A percentile compares a stretch with the other conserved stretches of the same genome.
phyloP scores from a whole-genome alignment of 2,888 invertebrate species.

The Teleogryllus oceanicus region DNA sequence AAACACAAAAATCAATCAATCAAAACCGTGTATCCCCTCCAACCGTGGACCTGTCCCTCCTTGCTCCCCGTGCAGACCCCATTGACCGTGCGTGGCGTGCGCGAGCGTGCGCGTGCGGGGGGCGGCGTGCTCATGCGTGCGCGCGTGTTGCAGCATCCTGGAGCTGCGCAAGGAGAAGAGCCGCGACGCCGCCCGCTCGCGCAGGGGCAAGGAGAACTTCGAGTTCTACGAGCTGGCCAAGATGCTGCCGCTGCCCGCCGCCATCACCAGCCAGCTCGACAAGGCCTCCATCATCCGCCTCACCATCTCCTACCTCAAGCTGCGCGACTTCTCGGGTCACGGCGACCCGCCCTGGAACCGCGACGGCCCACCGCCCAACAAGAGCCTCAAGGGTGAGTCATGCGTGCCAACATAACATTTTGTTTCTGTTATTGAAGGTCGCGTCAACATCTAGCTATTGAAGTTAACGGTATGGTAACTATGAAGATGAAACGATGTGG shows the following conservation, averaged over 20 bases:
- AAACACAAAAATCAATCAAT: no score
- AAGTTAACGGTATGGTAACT: no score
- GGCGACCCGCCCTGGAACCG: constrained; percentile 95
- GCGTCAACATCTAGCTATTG: no score
- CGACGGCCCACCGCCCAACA: constrained; percentile 72
- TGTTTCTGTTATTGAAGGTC: no score
- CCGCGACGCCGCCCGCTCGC: constrained; percentile 84
- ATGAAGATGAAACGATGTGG: no score
- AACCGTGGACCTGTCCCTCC: no score
- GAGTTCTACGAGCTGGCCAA: constrained; percentile 95
- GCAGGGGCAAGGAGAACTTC: constrained; percentile 91
- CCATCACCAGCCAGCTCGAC: constrained; percentile 90
- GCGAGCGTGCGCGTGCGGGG: neutral
- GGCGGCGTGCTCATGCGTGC: neutral
- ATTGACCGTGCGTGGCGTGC: neutral
- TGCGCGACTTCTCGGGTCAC: constrained; percentile 90
- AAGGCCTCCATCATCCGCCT: constrained; percentile 95
- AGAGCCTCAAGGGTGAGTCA: constrained; percentile 73
- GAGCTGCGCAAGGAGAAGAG: constrained; percentile 92
- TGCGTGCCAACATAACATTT: no score
- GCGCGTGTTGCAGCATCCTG: constrained; percentile 71
- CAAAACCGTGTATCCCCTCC: no score
- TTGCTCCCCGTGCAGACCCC: no score
- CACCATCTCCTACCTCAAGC: constrained; percentile 91
- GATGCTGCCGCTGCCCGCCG: constrained; percentile 86